phyloP scores from a whole-genome alignment of 2,888 invertebrate species.

The Cryptosula pallasiana region DNA sequence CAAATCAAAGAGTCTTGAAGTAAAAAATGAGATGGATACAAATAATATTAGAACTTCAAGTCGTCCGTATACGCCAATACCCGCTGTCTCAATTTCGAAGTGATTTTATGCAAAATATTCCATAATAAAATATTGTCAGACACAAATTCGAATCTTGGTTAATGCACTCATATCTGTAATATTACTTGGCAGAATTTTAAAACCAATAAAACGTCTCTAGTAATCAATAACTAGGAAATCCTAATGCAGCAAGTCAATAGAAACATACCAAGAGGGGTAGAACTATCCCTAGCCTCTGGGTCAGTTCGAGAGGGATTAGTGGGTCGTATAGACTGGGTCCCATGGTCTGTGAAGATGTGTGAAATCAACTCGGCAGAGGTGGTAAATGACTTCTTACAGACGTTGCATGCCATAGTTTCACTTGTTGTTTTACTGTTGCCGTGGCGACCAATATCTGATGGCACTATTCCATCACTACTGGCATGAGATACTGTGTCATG shows the following conservation, averaged over 20 bases:
- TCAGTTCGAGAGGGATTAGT: background rate
- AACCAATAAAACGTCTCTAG: no score
- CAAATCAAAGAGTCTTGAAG: no score
- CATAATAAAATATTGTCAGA: no score
- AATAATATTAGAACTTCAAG: no score
- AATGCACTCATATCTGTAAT: no score
- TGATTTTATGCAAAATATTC: no score
- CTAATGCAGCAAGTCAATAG: background rate
- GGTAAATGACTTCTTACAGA: conserved; percentile 1
- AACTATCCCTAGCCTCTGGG: background rate
- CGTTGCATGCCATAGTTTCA: background rate
- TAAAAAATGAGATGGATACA: no score
- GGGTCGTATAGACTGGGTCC: background rate
- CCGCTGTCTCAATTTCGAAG: no score
- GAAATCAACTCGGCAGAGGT: background rate
- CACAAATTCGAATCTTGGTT: no score
- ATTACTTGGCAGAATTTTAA: no score
- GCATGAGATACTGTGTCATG: background rate
- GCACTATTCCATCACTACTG: background rate
- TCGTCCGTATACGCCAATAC: no score
- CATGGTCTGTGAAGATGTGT: conserved; percentile 5
- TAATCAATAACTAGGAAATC: no score
- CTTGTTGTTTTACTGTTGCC: background rate
- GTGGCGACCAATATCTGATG: background rate
- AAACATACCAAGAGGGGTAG: conserved; percentile 12